A percentile compares a stretch with the other conserved stretches of the same genome.
phyloP scores from a whole-genome alignment of 2,888 invertebrate genomes.

The Amiota communis region DNA sequence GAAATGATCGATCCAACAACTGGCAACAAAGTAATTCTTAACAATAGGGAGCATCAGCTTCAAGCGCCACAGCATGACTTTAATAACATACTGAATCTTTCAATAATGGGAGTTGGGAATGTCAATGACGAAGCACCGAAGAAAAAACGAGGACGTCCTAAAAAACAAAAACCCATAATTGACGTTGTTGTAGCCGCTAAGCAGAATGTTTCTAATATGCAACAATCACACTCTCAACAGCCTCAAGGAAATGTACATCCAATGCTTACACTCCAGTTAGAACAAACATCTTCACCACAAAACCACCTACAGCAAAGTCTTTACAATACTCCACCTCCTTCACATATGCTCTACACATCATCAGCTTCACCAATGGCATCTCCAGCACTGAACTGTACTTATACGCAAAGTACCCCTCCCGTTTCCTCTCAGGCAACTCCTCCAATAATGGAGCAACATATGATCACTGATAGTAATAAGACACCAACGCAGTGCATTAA shows the following conservation, averaged over 20 bases:
- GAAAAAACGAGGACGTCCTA: slow-evolving; percentile 90
- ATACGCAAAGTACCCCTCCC: slow-evolving; percentile 56
- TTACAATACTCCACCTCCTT: slow-evolving; percentile 58
- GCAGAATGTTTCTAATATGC: slow-evolving; percentile 46
- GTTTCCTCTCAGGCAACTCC: slow-evolving; percentile 46
- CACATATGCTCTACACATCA: slow-evolving; percentile 56
- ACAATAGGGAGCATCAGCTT: slow-evolving; percentile 69
- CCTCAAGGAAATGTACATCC: slow-evolving; percentile 48
- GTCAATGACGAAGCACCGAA: slow-evolving; percentile 78
- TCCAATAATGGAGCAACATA: slow-evolving; percentile 44
- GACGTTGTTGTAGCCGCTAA: slow-evolving; percentile 51
- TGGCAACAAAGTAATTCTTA: slow-evolving; percentile 59
- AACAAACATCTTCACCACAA: slow-evolving; percentile 54
- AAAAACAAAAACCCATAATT: slow-evolving; percentile 81
- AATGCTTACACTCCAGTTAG: slow-evolving; percentile 46
- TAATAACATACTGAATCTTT: slow-evolving; percentile 66
- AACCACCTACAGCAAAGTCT: slow-evolving; percentile 47
- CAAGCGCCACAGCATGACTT: slow-evolving; percentile 74
- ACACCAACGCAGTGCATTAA: slow-evolving; percentile 30
- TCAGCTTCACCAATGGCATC: slow-evolving; percentile 69
- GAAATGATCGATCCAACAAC: slow-evolving; percentile 77
- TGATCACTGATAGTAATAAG: slow-evolving; percentile 38
- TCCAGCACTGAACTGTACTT: slow-evolving; percentile 64
- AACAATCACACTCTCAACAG: slow-evolving; percentile 51
- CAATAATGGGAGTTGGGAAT: slow-evolving; percentile 67